A percentile compares a stretch with the other conserved stretches of the same genome.
Conservation (phyloP, 1,140 invertebrate genomes). For the Vanessa tameamea region DNA sequence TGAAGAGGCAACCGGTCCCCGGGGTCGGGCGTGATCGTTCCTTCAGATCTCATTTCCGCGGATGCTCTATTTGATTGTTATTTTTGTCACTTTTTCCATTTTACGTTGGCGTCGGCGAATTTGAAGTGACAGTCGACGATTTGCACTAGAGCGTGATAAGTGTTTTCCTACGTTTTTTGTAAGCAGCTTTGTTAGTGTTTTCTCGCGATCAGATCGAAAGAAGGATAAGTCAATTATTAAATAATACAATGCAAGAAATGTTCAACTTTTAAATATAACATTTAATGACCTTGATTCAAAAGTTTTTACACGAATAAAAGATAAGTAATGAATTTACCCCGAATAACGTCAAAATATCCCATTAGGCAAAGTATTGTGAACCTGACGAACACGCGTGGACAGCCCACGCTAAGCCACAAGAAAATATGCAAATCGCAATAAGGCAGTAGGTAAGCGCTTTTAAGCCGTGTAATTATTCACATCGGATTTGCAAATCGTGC, state of each 20-base stretch:
- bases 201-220: constrained; percentile 32
- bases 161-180: constrained; percentile 77
- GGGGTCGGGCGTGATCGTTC: constrained; percentile 76
- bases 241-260: background rate
- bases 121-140: constrained; percentile 78
- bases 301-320: background rate
- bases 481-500: constrained; percentile 77
- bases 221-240: constrained; percentile 28
- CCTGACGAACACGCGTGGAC: constrained; percentile 31
- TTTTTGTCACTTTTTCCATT: constrained; percentile 78
- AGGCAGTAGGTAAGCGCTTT: constrained; percentile 78
- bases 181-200: constrained; percentile 70
- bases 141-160: constrained; percentile 78
- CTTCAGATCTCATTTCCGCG: constrained; percentile 78
- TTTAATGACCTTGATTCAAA: background rate
- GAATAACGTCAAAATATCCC: constrained; percentile 5
- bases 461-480: constrained; percentile 80
- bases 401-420: constrained; percentile 62
- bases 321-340: background rate
- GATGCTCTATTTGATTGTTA: constrained; percentile 80
- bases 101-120: constrained; percentile 60
- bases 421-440: constrained; percentile 79
- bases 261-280: background rate
- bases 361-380: constrained; percentile 1
- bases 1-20: constrained; percentile 75